A percentile compares a stretch with the other conserved stretches of the same genome.
phyloP scores from a whole-genome alignment of 2,113 vertebrate genomes.

The Pangasianodon gigas region DNA sequence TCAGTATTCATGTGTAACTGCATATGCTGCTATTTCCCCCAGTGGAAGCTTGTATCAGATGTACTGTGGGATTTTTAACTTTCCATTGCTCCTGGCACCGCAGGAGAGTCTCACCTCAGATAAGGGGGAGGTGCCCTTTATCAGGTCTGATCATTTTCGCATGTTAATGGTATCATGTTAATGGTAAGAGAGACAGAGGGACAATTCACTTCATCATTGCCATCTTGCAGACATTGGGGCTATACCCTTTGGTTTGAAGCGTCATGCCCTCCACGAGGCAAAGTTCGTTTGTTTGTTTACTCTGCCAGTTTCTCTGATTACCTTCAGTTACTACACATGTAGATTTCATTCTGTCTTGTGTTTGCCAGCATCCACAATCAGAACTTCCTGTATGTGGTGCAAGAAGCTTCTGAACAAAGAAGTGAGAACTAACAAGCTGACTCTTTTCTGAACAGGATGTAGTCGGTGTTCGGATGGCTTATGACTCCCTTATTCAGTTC shows the following conservation, averaged over 20 bases:
- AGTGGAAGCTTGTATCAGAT: neutral
- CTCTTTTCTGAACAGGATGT: neutral
- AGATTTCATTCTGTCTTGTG: neutral
- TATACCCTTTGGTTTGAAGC: neutral
- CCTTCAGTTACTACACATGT: neutral
- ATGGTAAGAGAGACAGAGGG: neutral
- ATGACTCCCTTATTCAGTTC: neutral
- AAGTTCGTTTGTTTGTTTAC: neutral
- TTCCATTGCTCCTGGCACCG: neutral
- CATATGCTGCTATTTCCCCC: neutral
- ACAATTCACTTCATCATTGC: neutral
- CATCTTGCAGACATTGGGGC: neutral
- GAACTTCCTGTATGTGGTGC: neutral
- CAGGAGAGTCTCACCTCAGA: neutral
- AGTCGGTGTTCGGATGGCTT: neutral
- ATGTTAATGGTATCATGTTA: neutral
- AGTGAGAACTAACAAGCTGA: neutral
- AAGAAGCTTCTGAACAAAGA: constrained; percentile 2
- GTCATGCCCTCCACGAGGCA: neutral
- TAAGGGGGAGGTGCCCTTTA: neutral
- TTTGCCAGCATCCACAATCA: neutral
- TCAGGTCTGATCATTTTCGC: neutral
- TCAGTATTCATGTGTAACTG: neutral
- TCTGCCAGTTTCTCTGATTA: neutral
- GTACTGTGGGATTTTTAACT: neutral